Percentiles rank a stretch among this genome's conserved stretches.
Evolutionary conservation across 2,888 invertebrate species (phyloP).

Genomic region (Heliconius sara): DNA sequence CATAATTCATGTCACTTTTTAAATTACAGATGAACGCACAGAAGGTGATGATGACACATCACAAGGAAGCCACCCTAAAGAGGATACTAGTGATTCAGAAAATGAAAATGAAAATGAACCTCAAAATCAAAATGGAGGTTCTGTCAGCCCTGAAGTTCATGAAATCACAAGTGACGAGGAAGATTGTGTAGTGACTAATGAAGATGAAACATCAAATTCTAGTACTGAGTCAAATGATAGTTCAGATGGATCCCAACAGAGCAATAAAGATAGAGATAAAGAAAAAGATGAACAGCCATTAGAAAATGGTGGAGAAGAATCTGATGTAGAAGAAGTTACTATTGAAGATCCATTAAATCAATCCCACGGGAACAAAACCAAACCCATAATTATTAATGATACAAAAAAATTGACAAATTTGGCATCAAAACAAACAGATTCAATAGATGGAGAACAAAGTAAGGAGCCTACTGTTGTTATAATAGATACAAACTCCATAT

Average conservation of each 20-base stretch:
- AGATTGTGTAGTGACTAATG: conserved; percentile 81
- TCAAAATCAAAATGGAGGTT: conserved; percentile 77
- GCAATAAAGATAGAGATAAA: conserved; percentile 79
- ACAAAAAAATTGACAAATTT: conserved; percentile 89
- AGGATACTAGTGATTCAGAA: conserved; percentile 77
- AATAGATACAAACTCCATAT: conserved; percentile 91
- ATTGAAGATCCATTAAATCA: conserved; percentile 87
- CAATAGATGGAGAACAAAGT: conserved; percentile 76
- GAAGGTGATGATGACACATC: conserved; percentile 81
- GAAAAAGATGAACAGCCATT: conserved; percentile 70
- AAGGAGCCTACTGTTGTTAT: conserved; percentile 92
- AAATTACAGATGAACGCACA: conserved; percentile 74
- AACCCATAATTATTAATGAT: conserved; percentile 88
- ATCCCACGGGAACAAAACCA: conserved; percentile 62
- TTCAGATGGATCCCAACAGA: conserved; percentile 83
- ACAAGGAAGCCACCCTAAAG: conserved; percentile 78
- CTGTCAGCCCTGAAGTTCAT: conserved; percentile 77
- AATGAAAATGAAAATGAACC: conserved; percentile 63
- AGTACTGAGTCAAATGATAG: conserved; percentile 82
- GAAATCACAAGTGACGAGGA: conserved; percentile 85
- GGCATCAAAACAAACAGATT: conserved; percentile 83
- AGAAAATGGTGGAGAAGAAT: conserved; percentile 84
- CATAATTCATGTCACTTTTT: background rate
- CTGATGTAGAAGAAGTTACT: conserved; percentile 87
- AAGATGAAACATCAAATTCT: conserved; percentile 83